Base-by-base conservation (phyloP, 2,113 vertebrate genomes). In the Laterallus jamaicensis region DNA sequence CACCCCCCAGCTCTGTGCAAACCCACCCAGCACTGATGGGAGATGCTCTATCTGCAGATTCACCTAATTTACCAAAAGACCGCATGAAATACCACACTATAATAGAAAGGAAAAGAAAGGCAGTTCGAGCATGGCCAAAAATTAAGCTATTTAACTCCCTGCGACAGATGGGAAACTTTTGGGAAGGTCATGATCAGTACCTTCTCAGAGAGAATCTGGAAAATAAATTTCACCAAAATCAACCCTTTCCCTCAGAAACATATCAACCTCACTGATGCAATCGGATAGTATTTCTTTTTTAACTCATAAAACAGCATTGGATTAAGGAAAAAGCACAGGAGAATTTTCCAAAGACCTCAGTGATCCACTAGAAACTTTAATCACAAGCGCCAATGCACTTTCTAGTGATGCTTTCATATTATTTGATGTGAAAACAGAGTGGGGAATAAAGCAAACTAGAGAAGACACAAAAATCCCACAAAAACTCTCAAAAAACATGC, bases 1-100 rank as follows among this genome's bases (percentile, higher is more conserved):
- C 5, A 1, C 4, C 55, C 39, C 3, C 39, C 44, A 13, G 32
- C 70, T 40, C 35, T 0, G 0, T 6, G 35, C 20, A 26, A 80
- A 54, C 29, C 29, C 16, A 22, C 15, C 39, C 60, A 6, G 74
- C 8, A 12, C 28, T 12, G 37, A 39, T 0, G 39, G 39, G 12
- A 67, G 47, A 67, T 19, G n/a, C 14, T 80, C 47, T n/a, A 29
- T 24, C 44, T 25, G 18, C 0, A 15, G 9, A 54, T 70, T 40
- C 2, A 3, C 49, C 25, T 49, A 3, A 55, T 21, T 58, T n/a
- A 44, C 11, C 50, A 58, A 50, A 82, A 55, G 28, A 37, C 17
- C 3, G 0, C 37, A 29, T 16, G 28, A 50, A 82, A 58, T 21
- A 25, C 42, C 26, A 12, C 17, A 14, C 52, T 24, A 5, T 6